Conservation (phyloP, 2,113 vertebrate species). For the Peromyscus leucopus region DNA sequence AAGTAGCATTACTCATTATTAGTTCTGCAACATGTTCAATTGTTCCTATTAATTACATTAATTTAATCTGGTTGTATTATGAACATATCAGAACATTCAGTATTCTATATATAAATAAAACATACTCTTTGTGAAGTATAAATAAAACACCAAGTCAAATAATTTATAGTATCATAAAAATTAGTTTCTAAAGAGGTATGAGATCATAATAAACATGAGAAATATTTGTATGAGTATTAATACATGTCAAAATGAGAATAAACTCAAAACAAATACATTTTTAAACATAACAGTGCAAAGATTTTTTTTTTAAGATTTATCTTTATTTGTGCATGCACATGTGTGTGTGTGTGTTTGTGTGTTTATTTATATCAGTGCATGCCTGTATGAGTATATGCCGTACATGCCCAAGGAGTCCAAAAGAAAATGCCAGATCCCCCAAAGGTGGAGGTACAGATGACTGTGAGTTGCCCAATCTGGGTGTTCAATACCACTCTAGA, state of each 20-base stretch:
- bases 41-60: constrained; percentile 27
- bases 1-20: not conserved
- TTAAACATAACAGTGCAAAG: not conserved
- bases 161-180: constrained; percentile 9
- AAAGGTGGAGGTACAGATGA: not conserved
- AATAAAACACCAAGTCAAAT: not conserved
- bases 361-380: not conserved
- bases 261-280: constrained; percentile 8
- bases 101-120: not conserved
- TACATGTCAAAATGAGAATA: not conserved
- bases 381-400: not conserved
- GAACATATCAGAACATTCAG: not conserved
- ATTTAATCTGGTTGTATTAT: not conserved
- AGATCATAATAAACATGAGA: not conserved
- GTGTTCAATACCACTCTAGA: not conserved
- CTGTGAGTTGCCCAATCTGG: not conserved
- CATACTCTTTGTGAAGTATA: not conserved
- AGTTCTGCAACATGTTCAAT: not conserved
- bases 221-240: not conserved
- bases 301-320: not conserved
- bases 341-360: not conserved
- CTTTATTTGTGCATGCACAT: not conserved
- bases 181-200: not conserved
- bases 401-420: not conserved
- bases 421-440: not conserved